Percentiles rank a stretch among this genome's conserved stretches.
phyloP scores from a whole-genome alignment of 1,140 invertebrate genomes.

The Orchestia grillus region DNA sequence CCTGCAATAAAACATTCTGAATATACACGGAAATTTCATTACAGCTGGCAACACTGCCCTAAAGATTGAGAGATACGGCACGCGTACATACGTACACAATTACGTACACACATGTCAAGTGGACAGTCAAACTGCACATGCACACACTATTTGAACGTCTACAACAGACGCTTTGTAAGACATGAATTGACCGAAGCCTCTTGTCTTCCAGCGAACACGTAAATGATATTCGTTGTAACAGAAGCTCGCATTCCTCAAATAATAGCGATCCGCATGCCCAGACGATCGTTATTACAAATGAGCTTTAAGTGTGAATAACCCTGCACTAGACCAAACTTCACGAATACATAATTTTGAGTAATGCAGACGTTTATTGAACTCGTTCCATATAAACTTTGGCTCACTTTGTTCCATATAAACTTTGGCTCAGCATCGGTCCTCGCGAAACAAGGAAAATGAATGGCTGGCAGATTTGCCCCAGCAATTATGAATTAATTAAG shows the following conservation, averaged over 20 bases:
- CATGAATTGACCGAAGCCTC: not conserved
- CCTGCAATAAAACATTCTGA: not conserved
- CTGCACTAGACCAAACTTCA: too few relatives aligned
- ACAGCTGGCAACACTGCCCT: not conserved
- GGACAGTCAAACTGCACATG: conserved; percentile 42
- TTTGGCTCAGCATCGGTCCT: too few relatives aligned
- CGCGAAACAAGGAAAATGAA: too few relatives aligned
- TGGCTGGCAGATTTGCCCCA: too few relatives aligned
- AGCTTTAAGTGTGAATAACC: not conserved
- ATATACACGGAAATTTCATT: not conserved
- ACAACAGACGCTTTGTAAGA: conserved; percentile 48
- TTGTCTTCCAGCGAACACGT: not conserved
- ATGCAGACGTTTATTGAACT: too few relatives aligned
- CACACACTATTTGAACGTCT: conserved; percentile 30
- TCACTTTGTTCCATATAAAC: too few relatives aligned
- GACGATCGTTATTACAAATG: too few relatives aligned
- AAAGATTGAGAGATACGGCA: conserved; percentile 54
- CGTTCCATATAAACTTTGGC: too few relatives aligned
- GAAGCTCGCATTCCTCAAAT: not conserved
- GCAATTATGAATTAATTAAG: too few relatives aligned
- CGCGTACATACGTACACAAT: conserved; percentile 36
- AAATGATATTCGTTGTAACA: not conserved
- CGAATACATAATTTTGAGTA: too few relatives aligned
- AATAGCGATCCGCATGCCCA: not conserved
- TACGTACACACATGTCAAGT: conserved; percentile 43